Evolutionary conservation across 2,888 invertebrate genomes (phyloP), one percentile per base, ranked within the genome.

Genomic region (Stenchaetothrips biformis): DNA sequence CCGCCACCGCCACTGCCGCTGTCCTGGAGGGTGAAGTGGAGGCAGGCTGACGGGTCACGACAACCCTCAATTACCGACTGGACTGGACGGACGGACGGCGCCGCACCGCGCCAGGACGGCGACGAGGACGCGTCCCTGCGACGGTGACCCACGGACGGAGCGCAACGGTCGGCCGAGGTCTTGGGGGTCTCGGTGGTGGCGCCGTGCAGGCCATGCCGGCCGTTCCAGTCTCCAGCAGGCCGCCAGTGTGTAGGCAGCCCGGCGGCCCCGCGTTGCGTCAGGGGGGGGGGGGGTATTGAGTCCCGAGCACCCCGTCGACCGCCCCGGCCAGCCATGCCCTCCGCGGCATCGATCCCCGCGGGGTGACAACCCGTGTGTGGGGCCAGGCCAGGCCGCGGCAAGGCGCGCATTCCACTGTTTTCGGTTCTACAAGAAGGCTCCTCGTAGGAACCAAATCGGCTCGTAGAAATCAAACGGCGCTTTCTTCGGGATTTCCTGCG

Each of bases 11-110:
- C 18, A 59, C 59, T 13, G 59, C 59, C 59, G 18, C 59, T 21
- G 9, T 74, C 21, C 67, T 74, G 67, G 67, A 67, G 67, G 21
- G 67, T 25, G 67, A 2, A 21, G 67, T 21, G 53, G 53, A 53
- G 53, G 16, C 53, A 16, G 53, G 25, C 67, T 74, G 67, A 74
- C 67, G 67, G 59, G 67, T 74, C 67, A 74, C 67, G 67, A 74
- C 67, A 74, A 74, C 67, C 67, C 67, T 74, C 67, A 74, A 74
- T 74, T 74, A 74, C 67, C 25, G 67, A 25, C 67, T 25, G 11
- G 67, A 13, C 59, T 13, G 18, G 37, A 37, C 37, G 37, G 37
- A 37, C 37, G 37, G 37, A 37, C 37, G 37, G 37, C 37, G 2
- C 37, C 37, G 37, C 37, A 37, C 37, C 37, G 37, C 37, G 37